phyloP scores from a whole-genome alignment of 92 coral and sea anemone genomes.

The Pocillopora meandrina region DNA sequence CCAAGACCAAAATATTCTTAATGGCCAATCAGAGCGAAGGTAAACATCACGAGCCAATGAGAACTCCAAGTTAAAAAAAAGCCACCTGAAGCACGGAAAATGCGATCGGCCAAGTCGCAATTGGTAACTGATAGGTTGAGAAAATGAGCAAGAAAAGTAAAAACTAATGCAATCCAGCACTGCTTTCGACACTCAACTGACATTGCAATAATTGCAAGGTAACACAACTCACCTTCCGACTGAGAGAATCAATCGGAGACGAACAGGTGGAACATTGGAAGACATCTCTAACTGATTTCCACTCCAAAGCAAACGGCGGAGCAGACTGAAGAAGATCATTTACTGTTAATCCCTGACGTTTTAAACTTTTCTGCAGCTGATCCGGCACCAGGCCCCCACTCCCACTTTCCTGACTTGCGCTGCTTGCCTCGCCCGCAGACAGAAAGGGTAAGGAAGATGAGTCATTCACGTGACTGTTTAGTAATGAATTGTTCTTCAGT shows the following conservation, averaged over 20 bases:
- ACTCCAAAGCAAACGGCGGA: constrained; percentile 87
- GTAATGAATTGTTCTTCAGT: constrained; percentile 4
- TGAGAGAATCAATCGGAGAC: constrained; percentile 86
- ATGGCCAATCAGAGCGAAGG: no score
- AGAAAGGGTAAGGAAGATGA: constrained; percentile 20
- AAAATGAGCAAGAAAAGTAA: no score
- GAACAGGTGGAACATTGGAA: constrained; percentile 90
- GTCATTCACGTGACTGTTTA: constrained; percentile 8
- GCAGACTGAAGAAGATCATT: constrained; percentile 73
- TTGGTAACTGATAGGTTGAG: no score
- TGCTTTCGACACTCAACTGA: no score
- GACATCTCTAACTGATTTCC: constrained; percentile 95
- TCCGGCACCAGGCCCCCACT: constrained; percentile 36
- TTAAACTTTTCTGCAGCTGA: constrained; percentile 66
- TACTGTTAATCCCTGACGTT: constrained; percentile 82
- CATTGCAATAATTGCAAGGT: not conserved
- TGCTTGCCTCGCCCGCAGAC: constrained; percentile 32
- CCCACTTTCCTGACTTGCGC: constrained; percentile 23
- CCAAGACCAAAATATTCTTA: no score
- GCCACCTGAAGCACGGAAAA: no score
- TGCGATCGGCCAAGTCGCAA: no score
- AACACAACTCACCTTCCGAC: constrained; percentile 80
- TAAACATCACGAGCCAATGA: no score
- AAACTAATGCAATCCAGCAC: no score
- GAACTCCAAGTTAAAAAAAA: no score